Evolutionary conservation across 1,140 invertebrate species (phyloP), one percentile per base, ranked within the genome.

Genomic region (Neodiprion lecontei): DNA sequence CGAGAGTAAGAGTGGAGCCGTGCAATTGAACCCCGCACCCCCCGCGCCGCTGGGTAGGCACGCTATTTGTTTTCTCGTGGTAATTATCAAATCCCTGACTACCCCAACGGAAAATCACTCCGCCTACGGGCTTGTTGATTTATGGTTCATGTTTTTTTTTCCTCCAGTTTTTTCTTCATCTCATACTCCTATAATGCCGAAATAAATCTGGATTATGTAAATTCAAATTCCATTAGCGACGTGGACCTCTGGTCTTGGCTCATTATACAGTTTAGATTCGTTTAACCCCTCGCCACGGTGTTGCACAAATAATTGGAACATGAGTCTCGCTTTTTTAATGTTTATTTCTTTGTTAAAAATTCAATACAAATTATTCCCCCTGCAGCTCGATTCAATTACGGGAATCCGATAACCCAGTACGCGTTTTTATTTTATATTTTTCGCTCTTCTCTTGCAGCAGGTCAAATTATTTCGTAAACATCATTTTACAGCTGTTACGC

Each of bases 161-260:
- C 61, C 61, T 21, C 61, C 61, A 14, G 12, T 65, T 65, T 21
- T 14, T 65, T 69, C 11, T 69, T 47, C 21, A 14, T 69, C 21
- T 69, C 67, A 47, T 69, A 69, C 21, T 69, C 40, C 67, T 69
- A 69, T 69, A 23, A 69, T 21, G 17, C 21, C 21, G 67, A 21
- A 69, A 69, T 69, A 69, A 69, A 69, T 69, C 67, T 47, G 67
- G 17, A 69, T 69, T 69, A 69, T 69, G 67, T 21, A 69, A 69
- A 69, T 69, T 69, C 40, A 7, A 69, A 61, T 61, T 61, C n/a
- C 53, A 61, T 17, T 17, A 61, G 4, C 53, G 53, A 17, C 11
- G n/a, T 40, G 28, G 53, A 61, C 53, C 53, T 23, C 67, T 69
- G 12, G 67, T 23, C 40, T 3, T 21, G 67, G 67, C 40, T 69